A percentile compares a stretch with the other conserved stretches of the same genome.
These are phyloP conservation scores for Gyrodactylus salaris DNA, from an alignment of 1,140 invertebrate species.

Conservation along the genomic window DNA sequence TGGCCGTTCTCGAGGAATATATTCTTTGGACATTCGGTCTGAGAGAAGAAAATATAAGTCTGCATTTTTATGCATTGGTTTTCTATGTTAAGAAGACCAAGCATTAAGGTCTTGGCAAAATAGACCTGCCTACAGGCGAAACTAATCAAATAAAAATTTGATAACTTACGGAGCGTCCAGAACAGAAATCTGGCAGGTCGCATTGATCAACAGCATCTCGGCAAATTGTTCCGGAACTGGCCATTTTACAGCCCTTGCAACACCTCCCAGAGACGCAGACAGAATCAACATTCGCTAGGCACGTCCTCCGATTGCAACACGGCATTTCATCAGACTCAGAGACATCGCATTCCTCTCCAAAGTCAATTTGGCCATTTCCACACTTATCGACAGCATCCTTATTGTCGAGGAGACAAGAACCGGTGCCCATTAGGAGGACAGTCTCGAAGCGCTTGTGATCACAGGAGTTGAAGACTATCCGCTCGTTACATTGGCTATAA, in stretches of 20 bases:
- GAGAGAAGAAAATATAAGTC: background rate
- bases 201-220: background rate
- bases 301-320: background rate
- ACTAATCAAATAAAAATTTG: background rate
- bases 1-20: slow-evolving; percentile 1
- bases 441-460: background rate
- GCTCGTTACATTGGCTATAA: background rate
- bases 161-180: background rate
- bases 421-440: background rate
- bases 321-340: background rate
- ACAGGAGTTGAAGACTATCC: background rate
- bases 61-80: background rate
- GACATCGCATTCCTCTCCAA: slow-evolving; percentile 1
- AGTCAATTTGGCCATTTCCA: slow-evolving; percentile 1
- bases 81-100: too few relatives aligned
- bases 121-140: background rate
- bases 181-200: slow-evolving; percentile 1
- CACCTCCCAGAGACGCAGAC: background rate
- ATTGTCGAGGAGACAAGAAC: background rate
- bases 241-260: background rate
- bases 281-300: background rate
- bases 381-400: background rate
- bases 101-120: too few relatives aligned
- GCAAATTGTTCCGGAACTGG: background rate
- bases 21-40: slow-evolving; percentile 3